Percentiles rank a stretch among this genome's conserved stretches.
Evolutionary conservation across 2,797 vertebrate genomes (phyloP).

Genomic region (Brachyrhaphis roseni): DNA sequence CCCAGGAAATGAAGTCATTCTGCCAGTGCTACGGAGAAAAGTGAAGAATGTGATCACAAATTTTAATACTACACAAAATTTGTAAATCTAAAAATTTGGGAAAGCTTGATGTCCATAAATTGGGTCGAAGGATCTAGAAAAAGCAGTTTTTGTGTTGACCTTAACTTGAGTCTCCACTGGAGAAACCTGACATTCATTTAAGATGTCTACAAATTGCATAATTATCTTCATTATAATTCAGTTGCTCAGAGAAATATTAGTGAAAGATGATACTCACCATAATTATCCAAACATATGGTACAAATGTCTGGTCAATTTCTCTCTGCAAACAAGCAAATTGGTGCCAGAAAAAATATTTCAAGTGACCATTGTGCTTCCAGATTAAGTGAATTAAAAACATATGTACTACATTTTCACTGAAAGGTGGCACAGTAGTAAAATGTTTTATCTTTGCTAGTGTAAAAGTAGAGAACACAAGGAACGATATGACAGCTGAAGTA

Average conservation of each 20-base stretch:
- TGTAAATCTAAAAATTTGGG: background rate
- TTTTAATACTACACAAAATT: background rate
- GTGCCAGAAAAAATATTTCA: background rate
- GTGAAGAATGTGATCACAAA: background rate
- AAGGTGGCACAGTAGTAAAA: background rate
- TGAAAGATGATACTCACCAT: slow-evolving; percentile 42
- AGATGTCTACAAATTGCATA: background rate
- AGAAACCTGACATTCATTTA: background rate
- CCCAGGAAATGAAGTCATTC: slow-evolving; percentile 64
- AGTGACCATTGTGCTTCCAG: background rate
- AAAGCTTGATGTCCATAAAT: background rate
- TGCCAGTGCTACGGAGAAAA: slow-evolving; percentile 47
- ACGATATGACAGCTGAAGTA: background rate
- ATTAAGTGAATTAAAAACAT: background rate
- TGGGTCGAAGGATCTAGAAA: background rate
- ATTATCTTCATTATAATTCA: background rate
- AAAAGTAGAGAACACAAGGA: background rate
- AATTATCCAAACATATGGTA: slow-evolving; percentile 56
- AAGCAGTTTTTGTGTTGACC: background rate
- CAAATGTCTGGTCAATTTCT: slow-evolving; percentile 65
- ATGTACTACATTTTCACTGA: background rate
- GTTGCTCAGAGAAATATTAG: background rate
- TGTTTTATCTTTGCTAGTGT: background rate
- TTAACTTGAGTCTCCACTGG: background rate
- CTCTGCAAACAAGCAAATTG: slow-evolving; percentile 34